Conservation (phyloP, 2,797 vertebrate species). For the Falco berigora region DNA sequence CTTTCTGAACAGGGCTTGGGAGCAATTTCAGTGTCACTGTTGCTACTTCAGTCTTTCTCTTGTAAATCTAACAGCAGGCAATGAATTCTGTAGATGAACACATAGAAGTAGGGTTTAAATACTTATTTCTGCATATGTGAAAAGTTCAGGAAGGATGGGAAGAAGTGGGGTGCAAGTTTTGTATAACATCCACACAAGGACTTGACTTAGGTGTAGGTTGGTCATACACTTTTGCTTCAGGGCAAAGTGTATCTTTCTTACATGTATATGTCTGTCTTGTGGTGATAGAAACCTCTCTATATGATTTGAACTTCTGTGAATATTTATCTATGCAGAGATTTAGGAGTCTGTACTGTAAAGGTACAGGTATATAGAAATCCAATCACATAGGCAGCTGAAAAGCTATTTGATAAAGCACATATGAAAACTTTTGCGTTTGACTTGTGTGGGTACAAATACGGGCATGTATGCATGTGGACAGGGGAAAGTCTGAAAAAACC, state of each 20-base stretch:
- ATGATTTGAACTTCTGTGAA: not conserved
- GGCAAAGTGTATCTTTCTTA: not conserved
- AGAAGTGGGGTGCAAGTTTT: not conserved
- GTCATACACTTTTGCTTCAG: not conserved
- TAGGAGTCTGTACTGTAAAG: not conserved
- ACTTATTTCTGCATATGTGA: not conserved
- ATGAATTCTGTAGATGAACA: not conserved
- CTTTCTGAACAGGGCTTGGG: not conserved
- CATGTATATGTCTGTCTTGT: not conserved
- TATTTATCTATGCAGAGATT: not conserved
- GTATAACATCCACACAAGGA: not conserved
- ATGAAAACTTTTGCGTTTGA: not conserved
- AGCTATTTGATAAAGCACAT: not conserved
- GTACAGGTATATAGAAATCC: not conserved
- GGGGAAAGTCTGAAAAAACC: not conserved
- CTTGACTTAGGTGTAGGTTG: not conserved
- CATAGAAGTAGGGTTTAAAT: constrained; percentile 1
- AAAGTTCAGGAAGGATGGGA: not conserved
- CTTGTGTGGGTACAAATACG: not conserved
- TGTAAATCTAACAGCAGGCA: not conserved
- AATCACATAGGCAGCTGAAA: not conserved
- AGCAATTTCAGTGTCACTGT: not conserved
- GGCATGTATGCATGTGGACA: not conserved
- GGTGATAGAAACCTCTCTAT: not conserved
- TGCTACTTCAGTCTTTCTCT: not conserved